A percentile compares a stretch with the other conserved stretches of the same genome.
Conservation (phyloP, 2,113 vertebrate species). For the Pelecanoides urinatrix region DNA sequence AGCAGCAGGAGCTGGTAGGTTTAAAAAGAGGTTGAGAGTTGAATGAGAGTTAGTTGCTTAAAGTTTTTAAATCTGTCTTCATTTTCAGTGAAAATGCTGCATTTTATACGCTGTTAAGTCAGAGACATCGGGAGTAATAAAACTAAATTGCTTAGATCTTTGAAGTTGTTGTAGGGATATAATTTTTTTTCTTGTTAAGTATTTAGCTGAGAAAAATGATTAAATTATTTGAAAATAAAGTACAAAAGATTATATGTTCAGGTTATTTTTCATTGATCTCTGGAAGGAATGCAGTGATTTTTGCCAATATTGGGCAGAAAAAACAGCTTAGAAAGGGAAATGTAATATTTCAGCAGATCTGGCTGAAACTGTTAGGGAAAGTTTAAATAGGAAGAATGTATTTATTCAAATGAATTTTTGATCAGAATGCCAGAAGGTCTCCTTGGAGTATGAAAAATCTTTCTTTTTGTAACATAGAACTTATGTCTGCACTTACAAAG, state of each 20-base stretch:
- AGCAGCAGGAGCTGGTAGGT: neutral
- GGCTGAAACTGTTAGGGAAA: neutral
- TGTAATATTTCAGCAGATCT: slow-evolving; percentile 4
- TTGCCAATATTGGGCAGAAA: neutral
- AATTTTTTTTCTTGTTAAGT: neutral
- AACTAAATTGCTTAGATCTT: neutral
- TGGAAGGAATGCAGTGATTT: slow-evolving; percentile 22
- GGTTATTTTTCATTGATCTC: slow-evolving; percentile 40
- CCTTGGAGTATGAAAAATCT: neutral
- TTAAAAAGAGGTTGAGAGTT: neutral
- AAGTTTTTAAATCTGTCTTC: neutral
- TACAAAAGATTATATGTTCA: slow-evolving; percentile 4
- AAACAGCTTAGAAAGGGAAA: slow-evolving; percentile 11
- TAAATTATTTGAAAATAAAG: slow-evolving; percentile 20
- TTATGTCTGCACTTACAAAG: neutral
- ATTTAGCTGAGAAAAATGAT: neutral
- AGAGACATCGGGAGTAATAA: neutral
- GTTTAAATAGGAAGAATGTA: slow-evolving; percentile 4
- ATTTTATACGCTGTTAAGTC: neutral
- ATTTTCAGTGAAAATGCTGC: neutral
- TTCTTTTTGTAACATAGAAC: neutral
- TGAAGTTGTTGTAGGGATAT: neutral
- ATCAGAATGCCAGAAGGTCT: neutral
- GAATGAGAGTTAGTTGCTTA: neutral
- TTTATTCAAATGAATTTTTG: slow-evolving; percentile 37